phyloP scores from a whole-genome alignment of 1,140 invertebrate species.

The Anastatus disparis region DNA sequence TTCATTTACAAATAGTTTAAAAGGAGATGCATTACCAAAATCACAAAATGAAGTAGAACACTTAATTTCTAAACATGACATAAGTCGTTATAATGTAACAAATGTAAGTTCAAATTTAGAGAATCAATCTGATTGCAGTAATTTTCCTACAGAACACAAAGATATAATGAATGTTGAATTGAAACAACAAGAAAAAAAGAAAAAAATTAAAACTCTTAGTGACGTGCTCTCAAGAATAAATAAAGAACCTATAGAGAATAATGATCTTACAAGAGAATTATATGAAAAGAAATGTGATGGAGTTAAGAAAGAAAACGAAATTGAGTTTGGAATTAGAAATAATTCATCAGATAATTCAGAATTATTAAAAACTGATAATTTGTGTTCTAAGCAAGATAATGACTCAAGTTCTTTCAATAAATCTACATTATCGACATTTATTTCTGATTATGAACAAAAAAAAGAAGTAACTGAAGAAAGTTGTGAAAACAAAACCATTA shows the following conservation, averaged over 20 bases:
- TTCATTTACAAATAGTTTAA: conserved; percentile 80
- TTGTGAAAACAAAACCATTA: neutral
- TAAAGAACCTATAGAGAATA: conserved; percentile 67
- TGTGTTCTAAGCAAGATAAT: conserved; percentile 8
- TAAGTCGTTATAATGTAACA: neutral
- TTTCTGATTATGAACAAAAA: neutral
- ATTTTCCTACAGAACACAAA: conserved; percentile 39
- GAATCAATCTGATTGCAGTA: conserved; percentile 16
- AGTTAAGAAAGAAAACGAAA: conserved; percentile 54
- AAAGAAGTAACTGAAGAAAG: conserved; percentile 5
- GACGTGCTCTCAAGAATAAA: conserved; percentile 74
- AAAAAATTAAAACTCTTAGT: conserved; percentile 71
- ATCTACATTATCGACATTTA: neutral
- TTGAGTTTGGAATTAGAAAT: conserved; percentile 30
- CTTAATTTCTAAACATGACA: conserved; percentile 53
- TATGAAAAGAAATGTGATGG: conserved; percentile 64
- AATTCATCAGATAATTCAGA: conserved; percentile 11
- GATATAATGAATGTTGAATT: conserved; percentile 50
- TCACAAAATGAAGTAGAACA: conserved; percentile 61
- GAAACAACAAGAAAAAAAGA: conserved; percentile 66
- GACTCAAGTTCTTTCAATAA: neutral
- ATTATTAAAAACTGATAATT: neutral
- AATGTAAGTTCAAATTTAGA: conserved; percentile 50
- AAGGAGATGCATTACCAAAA: conserved; percentile 64
- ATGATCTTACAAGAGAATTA: conserved; percentile 62